A percentile compares a stretch with the other conserved stretches of the same genome.
Conservation (phyloP, 1,140 invertebrate species). For the Marisa cornuarietis region DNA sequence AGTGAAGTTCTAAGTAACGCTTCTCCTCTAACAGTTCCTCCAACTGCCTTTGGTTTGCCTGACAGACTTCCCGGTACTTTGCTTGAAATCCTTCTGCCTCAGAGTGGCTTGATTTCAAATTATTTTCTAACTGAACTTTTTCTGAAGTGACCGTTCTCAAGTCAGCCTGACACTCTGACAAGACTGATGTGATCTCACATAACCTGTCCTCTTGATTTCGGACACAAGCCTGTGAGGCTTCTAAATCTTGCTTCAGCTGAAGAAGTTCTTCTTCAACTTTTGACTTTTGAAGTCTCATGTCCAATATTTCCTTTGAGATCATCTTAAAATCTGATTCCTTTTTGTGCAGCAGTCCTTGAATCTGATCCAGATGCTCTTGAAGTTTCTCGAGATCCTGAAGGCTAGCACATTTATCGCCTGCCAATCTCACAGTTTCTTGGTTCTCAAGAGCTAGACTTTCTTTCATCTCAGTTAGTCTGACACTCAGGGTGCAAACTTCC, state of each 20-base stretch:
- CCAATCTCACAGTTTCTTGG: background rate
- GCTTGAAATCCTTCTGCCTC: constrained; percentile 17
- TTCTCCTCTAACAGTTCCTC: constrained; percentile 2
- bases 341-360: too few species aligned
- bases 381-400: background rate
- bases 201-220: too few species aligned
- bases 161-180: background rate
- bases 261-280: too few species aligned
- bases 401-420: background rate
- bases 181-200: too few species aligned
- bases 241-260: too few species aligned
- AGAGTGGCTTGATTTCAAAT: constrained; percentile 1
- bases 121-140: constrained; percentile 1
- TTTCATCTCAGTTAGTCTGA: background rate
- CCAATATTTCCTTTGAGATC: too few species aligned
- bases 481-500: background rate
- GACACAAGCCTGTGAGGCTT: too few species aligned
- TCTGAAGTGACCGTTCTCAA: constrained; percentile 4
- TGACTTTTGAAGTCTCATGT: too few species aligned
- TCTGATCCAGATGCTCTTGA: background rate
- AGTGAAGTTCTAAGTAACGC: constrained; percentile 12
- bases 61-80: constrained; percentile 3
- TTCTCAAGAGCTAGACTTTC: background rate
- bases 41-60: background rate
- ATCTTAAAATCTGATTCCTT: too few species aligned